Evolutionary conservation across 2,888 invertebrate species (phyloP), one percentile per base, ranked within the genome.

Genomic region (Rotaria macrura): DNA sequence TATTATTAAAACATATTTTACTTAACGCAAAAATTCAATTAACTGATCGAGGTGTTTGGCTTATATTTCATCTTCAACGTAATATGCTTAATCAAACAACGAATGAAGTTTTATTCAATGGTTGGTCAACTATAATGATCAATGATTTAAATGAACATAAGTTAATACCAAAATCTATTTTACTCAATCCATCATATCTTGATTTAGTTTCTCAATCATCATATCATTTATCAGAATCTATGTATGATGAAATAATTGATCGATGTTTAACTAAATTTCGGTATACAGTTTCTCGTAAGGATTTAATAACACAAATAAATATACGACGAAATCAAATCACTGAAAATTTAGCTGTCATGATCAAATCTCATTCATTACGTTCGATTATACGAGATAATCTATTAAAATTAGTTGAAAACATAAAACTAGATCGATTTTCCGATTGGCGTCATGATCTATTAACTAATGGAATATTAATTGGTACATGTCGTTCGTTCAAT

Each of bases 1-100:
- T 79, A n/a, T 43, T 43, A 79, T 79, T 79, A n/a, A 79, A 79
- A 79, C 79, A 79, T 43, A 40, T 43, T n/a, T 43, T 79, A 79
- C 40, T 79, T 14, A 79, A 79, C n/a, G 23, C 79, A 14, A 43
- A 43, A 43, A n/a, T 25, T 43, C 25, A 40, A 40, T 4, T 12
- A n/a, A 79, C 25, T 25, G n/a, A 79, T 43, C 79, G 43, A 43
- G n/a, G 40, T 43, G n/a, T 79, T 79, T 79, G 79, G 79, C 5
- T 79, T 14, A n/a, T 79, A 43, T 79, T 79, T 79, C 79, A 79
- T 43, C 79, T 79, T 79, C 79, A 79, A 79, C 79, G 79, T 43
- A 40, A 79, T 79, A 43, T 79, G 43, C 43, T 79, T 10, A 79
- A 79, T 79, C 79, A 79, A 79, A 43, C 43, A 43, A 79, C 25